Evolutionary conservation across 2,888 invertebrate genomes (phyloP).

Genomic region (Hemistola chrysoprasaria): DNA sequence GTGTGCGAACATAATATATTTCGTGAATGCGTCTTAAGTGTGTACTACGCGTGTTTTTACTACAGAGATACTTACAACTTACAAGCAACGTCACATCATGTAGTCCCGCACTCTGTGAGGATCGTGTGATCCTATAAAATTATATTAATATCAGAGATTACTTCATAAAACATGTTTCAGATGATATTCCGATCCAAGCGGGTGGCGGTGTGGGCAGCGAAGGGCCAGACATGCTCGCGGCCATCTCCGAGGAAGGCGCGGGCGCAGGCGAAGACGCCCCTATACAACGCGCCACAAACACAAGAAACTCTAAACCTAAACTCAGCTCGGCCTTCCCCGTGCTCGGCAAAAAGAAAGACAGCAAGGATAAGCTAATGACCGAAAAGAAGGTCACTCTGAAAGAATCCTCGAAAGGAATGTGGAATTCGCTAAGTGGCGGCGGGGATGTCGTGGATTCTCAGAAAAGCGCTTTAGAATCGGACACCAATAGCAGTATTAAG

Average conservation of each 20-base stretch:
- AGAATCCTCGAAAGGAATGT: slow-evolving; percentile 72
- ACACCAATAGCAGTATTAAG: slow-evolving; percentile 70
- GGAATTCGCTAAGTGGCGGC: slow-evolving; percentile 71
- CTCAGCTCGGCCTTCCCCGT: slow-evolving; percentile 83
- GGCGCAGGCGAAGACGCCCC: slow-evolving; percentile 60
- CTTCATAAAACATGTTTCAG: slow-evolving; percentile 63
- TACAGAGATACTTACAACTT: no score
- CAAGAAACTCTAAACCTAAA: slow-evolving; percentile 84
- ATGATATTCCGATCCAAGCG: slow-evolving; percentile 94
- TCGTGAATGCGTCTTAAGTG: no score
- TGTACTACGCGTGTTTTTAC: no score
- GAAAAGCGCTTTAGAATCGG: slow-evolving; percentile 54
- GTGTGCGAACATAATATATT: no score
- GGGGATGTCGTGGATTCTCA: slow-evolving; percentile 75
- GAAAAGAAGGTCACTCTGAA: slow-evolving; percentile 75
- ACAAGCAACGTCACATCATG: no score
- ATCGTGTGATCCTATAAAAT: no score
- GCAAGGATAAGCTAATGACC: slow-evolving; percentile 67
- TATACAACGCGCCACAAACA: slow-evolving; percentile 75
- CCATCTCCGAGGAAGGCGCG: slow-evolving; percentile 87
- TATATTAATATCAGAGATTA: not conserved
- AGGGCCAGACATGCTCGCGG: slow-evolving; percentile 80
- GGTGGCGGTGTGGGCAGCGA: slow-evolving; percentile 82
- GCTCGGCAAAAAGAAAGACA: slow-evolving; percentile 84
- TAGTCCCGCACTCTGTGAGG: no score